Percentiles rank a stretch among this genome's conserved stretches.
phyloP scores from a whole-genome alignment of 1,140 invertebrate genomes.

The Hypsibius dujardini region DNA sequence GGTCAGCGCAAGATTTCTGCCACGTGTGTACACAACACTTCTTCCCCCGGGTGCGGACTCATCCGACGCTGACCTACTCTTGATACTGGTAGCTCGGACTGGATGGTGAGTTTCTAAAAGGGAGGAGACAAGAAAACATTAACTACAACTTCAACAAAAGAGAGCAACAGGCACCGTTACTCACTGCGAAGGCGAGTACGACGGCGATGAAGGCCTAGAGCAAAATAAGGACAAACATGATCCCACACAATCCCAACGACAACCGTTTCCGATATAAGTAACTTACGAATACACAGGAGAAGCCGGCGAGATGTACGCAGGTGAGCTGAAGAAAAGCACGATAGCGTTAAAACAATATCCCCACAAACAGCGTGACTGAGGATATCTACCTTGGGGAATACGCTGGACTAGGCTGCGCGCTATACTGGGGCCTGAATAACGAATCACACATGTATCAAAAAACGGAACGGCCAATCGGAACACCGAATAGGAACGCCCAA shows the following conservation, averaged over 20 bases:
- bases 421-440: conserved; percentile 11
- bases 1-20: too few species aligned
- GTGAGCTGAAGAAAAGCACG: neutral
- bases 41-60: too few species aligned
- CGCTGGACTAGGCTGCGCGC: neutral
- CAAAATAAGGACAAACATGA: neutral
- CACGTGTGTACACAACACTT: too few species aligned
- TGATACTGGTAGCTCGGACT: conserved; percentile 15
- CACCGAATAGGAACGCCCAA: neutral
- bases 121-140: neutral
- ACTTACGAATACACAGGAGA: conserved; percentile 10
- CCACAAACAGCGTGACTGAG: neutral
- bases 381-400: conserved; percentile 11
- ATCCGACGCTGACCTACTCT: neutral
- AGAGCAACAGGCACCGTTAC: neutral
- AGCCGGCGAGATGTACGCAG: conserved; percentile 13
- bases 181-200: conserved; percentile 15
- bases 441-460: neutral
- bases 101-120: conserved; percentile 2
- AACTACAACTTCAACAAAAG: neutral
- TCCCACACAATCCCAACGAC: neutral
- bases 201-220: conserved; percentile 6
- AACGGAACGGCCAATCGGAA: neutral
- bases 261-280: neutral
- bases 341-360: neutral